A percentile compares a stretch with the other conserved stretches of the same genome.
These are phyloP conservation scores for Hirundo rustica DNA, from an alignment of 2,797 vertebrate species.

Conservation along the genomic window DNA sequence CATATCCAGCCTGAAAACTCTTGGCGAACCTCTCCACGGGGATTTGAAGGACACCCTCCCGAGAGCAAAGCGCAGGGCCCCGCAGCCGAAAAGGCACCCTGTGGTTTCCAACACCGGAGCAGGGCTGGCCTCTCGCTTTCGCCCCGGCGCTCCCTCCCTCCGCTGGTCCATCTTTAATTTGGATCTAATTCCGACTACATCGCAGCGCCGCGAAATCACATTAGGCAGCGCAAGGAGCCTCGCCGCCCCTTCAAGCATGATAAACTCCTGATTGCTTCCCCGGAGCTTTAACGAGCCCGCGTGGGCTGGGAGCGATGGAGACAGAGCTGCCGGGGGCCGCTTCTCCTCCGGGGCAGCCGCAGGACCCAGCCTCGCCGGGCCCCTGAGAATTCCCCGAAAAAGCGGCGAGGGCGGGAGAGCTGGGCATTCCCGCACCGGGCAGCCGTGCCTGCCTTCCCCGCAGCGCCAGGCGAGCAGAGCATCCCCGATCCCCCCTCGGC, in stretches of 20 bases:
- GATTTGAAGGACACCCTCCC: slow-evolving; percentile 34
- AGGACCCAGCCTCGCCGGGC: neutral
- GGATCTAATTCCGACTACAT: slow-evolving; percentile 47
- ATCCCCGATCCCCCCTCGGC: neutral
- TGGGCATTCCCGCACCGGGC: neutral
- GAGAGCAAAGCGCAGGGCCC: neutral
- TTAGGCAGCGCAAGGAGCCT: slow-evolving; percentile 63
- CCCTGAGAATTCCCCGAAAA: neutral
- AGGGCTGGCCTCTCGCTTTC: neutral
- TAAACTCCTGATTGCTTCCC: slow-evolving; percentile 75
- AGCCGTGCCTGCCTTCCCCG: neutral
- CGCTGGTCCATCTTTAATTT: slow-evolving; percentile 6
- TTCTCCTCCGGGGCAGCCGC: neutral
- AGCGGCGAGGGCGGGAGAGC: neutral
- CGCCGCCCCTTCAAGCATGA: slow-evolving; percentile 71
- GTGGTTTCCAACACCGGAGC: neutral
- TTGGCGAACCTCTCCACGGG: neutral
- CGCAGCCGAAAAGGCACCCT: neutral
- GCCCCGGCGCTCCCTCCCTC: neutral
- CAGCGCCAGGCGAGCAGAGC: neutral
- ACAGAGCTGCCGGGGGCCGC: neutral
- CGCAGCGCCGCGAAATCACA: slow-evolving; percentile 54
- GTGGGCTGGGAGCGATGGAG: slow-evolving; percentile 42
- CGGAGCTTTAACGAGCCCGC: slow-evolving; percentile 69
- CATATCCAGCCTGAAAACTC: neutral